Percentiles rank a stretch among this genome's conserved stretches.
These are phyloP conservation scores for Acanthaster planci DNA, from an alignment of 35 echinoderm and acorn worm genomes.

Conservation along the genomic window DNA sequence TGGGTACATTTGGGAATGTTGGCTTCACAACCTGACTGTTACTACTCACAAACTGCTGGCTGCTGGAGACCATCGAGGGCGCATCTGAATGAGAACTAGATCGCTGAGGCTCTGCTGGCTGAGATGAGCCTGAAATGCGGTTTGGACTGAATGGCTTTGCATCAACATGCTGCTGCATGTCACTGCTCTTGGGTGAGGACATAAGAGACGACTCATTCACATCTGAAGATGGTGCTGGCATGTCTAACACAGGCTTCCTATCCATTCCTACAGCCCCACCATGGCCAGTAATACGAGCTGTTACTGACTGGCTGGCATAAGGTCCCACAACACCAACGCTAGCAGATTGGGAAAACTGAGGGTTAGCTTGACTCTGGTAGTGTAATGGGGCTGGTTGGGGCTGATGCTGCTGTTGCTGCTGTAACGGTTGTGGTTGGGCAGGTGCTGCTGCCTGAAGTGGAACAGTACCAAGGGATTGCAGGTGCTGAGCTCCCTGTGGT, in stretches of 20 bases:
- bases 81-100: conserved; percentile 9
- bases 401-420: conserved; percentile 40
- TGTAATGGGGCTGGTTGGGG: conserved; percentile 59
- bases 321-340: conserved; percentile 7
- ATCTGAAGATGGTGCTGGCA: conserved; percentile 19
- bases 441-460: conserved; percentile 13
- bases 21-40: background rate
- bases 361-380: conserved; percentile 38
- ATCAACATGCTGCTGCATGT: conserved; percentile 81
- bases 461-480: background rate
- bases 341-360: conserved; percentile 22
- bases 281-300: background rate
- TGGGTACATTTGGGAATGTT: background rate
- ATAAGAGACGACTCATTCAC: conserved; percentile 12
- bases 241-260: conserved; percentile 20
- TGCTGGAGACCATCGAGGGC: background rate
- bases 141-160: conserved; percentile 89
- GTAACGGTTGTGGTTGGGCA: conserved; percentile 20
- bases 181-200: conserved; percentile 48
- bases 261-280: background rate
- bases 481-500: conserved; percentile 34
- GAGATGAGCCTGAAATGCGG: conserved; percentile 32
- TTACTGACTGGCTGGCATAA: conserved; percentile 42
- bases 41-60: background rate
- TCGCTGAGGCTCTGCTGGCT: conserved; percentile 34